These are phyloP conservation scores for Ommatoiulus sabulosus DNA, from an alignment of 2,888 invertebrate genomes.

Conservation along the genomic window DNA sequence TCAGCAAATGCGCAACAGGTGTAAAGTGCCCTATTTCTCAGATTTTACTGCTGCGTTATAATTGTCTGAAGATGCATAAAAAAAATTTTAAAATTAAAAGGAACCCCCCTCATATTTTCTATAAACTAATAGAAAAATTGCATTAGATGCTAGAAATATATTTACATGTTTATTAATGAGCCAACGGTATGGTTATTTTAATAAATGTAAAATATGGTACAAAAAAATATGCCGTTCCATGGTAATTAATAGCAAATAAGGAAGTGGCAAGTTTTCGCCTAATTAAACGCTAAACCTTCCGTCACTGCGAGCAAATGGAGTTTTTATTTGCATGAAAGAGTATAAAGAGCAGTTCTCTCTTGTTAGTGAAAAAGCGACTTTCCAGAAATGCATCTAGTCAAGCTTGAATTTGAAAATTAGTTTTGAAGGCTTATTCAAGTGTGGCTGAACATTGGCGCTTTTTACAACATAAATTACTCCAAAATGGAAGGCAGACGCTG, in stretches of 20 bases:
- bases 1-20: not conserved
- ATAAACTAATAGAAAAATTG: not conserved
- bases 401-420: slow-evolving; percentile 24
- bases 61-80: not conserved
- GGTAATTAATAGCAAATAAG: not conserved
- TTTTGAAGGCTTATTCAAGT: slow-evolving; percentile 31
- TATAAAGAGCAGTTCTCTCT: not conserved
- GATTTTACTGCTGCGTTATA: not conserved
- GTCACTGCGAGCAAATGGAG: not conserved
- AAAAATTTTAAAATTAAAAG: not conserved
- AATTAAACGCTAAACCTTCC: slow-evolving; percentile 9
- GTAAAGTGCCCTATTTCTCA: not conserved
- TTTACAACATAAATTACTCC: not conserved
- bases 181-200: not conserved
- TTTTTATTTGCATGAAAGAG: not conserved
- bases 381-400: slow-evolving; percentile 15
- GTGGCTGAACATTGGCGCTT: slow-evolving; percentile 15
- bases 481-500: not conserved
- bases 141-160: not conserved
- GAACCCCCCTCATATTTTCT: not conserved
- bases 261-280: not conserved
- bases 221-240: not conserved
- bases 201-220: not conserved
- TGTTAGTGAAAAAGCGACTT: not conserved
- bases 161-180: not conserved